Base-by-base conservation (phyloP, 2,113 vertebrate genomes). In the Agelaius phoeniceus region DNA sequence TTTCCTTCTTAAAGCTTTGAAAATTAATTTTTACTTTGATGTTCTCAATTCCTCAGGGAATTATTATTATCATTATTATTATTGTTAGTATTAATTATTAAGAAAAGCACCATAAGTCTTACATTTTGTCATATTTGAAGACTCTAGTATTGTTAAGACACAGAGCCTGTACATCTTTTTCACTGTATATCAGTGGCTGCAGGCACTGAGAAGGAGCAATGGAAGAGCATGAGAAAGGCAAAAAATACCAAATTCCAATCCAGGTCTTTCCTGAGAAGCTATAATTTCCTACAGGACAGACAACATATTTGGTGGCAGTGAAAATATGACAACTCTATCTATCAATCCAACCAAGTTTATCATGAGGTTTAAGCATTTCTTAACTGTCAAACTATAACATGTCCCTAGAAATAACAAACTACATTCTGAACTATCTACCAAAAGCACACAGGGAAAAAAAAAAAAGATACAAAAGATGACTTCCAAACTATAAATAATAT, bases 401-500 rank as follows among this genome's bases (percentile, higher is more conserved):
- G 43, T 52, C 83, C 28, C 73, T 68, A 71, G 73, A 87, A 96
- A 95, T 91, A 95, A 95, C 80, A 88, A 95, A 78, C 39, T 92
- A 15, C 74, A 44, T 85, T 96, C 83, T 88, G 81, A 89, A 90
- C 52, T 93, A 88, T 94, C 79, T 94, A 68, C 65, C 54, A 94
- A 96, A 97, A 95, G 52, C 77, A 87, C 79, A 90, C 4, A 68
- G 55, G 41, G 33, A 15, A n/a, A 67, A 82, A 93, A 82, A 93
- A 95, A 87, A 79, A 79, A 55, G 41, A 96, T 72, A 90, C 43
- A 91, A 87, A 95, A 93, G 78, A 96, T 74, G 41, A 93, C 48
- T 93, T 94, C 86, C 89, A 95, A 93, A 95, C 86, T 43, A 94
- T 96, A 97, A 97, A 97, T 97, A 97, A 97, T 87, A 88, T 96